phyloP scores from a whole-genome alignment of 2,888 invertebrate species.

The Xestoiulus laeticollis region DNA sequence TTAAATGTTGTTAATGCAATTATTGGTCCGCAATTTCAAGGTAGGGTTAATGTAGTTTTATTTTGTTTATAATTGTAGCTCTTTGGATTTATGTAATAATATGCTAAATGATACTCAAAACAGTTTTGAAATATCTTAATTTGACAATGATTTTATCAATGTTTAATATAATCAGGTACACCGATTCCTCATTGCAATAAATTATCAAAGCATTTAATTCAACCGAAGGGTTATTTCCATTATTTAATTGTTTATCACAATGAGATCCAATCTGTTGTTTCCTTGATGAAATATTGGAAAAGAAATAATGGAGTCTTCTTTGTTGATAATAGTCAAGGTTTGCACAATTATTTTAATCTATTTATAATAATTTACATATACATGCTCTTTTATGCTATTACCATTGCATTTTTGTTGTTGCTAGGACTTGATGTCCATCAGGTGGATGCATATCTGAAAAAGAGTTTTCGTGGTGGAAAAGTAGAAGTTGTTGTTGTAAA shows the following conservation, averaged over 20 bases:
- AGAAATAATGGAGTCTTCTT: neutral
- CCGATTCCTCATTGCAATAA: neutral
- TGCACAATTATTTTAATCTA: neutral
- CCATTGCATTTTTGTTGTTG: neutral
- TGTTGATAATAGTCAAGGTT: neutral
- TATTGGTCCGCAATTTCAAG: neutral
- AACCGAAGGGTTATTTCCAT: neutral
- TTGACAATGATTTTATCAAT: neutral
- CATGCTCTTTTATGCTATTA: neutral
- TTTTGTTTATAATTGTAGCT: neutral
- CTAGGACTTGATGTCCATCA: neutral
- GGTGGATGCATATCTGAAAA: neutral
- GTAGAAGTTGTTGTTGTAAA: neutral
- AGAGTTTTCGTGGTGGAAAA: neutral
- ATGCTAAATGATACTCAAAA: neutral
- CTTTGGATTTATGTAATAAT: neutral
- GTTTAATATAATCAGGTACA: neutral
- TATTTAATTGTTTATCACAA: neutral
- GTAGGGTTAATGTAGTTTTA: neutral
- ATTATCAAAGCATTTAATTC: neutral
- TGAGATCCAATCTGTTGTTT: neutral
- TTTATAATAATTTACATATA: neutral
- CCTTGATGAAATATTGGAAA: slow-evolving; percentile 10
- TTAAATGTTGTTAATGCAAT: neutral
- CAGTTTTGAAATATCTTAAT: neutral